A percentile compares a stretch with the other conserved stretches of the same genome.
Conservation (phyloP, 1,140 invertebrate species). For the Pogonomyrmex californicus region DNA sequence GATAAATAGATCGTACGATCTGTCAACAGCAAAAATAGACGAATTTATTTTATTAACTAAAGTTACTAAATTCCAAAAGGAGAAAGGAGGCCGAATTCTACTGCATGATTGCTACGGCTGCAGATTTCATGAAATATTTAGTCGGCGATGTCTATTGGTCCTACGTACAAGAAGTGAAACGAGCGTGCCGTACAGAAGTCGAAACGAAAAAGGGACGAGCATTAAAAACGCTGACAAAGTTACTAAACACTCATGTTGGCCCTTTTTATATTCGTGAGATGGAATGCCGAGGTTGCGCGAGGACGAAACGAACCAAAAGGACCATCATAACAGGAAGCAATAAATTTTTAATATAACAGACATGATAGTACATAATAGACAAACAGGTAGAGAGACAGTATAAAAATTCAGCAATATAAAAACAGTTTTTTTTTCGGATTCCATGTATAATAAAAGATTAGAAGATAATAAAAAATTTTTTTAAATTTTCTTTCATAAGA, state of each 20-base stretch:
- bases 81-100: conserved; percentile 74
- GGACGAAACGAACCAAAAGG: conserved; percentile 34
- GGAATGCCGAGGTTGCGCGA: conserved; percentile 39
- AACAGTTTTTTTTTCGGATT: too few species aligned
- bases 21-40: conserved; percentile 29
- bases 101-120: conserved; percentile 80
- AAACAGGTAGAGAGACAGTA: neutral
- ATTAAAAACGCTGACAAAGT: conserved; percentile 85
- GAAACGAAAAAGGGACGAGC: conserved; percentile 64
- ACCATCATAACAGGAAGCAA: conserved; percentile 39
- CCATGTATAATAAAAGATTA: too few species aligned
- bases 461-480: too few species aligned
- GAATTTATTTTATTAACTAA: conserved; percentile 85
- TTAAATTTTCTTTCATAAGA: too few species aligned
- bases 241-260: conserved; percentile 82
- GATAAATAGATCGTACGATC: neutral
- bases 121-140: conserved; percentile 78
- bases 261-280: conserved; percentile 75
- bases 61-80: conserved; percentile 81
- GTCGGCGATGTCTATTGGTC: conserved; percentile 36
- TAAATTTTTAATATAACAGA: conserved; percentile 2
- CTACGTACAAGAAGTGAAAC: conserved; percentile 34
- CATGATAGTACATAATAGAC: neutral
- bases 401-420: neutral
- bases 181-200: neutral